Evolutionary conservation across 1,140 invertebrate genomes (phyloP).

Genomic region (Brachionus rubens): DNA sequence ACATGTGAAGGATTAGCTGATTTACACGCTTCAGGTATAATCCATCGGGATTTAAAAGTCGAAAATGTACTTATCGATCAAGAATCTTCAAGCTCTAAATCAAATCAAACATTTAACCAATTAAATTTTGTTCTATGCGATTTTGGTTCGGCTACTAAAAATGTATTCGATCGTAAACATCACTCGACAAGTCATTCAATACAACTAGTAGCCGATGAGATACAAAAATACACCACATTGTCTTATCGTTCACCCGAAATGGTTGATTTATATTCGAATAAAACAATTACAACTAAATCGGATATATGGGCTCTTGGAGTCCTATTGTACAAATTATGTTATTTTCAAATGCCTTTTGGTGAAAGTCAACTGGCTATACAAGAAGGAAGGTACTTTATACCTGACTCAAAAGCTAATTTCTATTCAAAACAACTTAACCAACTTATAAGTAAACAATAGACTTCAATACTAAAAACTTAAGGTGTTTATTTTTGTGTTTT

Average conservation of each 20-base stretch:
- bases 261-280: constrained; percentile 85
- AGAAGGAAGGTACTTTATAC: constrained; percentile 80
- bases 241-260: constrained; percentile 91
- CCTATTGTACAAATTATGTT: constrained; percentile 85
- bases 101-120: background rate
- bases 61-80: constrained; percentile 82
- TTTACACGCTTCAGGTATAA: constrained; percentile 87
- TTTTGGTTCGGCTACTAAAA: constrained; percentile 82
- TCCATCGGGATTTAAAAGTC: constrained; percentile 89
- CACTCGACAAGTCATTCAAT: constrained; percentile 85
- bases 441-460: constrained; percentile 38
- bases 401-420: constrained; percentile 65
- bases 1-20: constrained; percentile 85
- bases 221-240: constrained; percentile 77
- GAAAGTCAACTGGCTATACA: constrained; percentile 89
- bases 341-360: constrained; percentile 85
- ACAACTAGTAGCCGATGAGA: constrained; percentile 86
- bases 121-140: constrained; percentile 77
- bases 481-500: background rate
- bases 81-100: constrained; percentile 51
- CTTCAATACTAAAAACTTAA: no score
- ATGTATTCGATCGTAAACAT: constrained; percentile 47
- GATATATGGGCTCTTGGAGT: constrained; percentile 91
- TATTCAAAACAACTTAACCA: constrained; percentile 62
- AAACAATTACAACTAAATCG: constrained; percentile 81